phyloP scores from a whole-genome alignment of 2,797 vertebrate species.

The Prunella strophiata region DNA sequence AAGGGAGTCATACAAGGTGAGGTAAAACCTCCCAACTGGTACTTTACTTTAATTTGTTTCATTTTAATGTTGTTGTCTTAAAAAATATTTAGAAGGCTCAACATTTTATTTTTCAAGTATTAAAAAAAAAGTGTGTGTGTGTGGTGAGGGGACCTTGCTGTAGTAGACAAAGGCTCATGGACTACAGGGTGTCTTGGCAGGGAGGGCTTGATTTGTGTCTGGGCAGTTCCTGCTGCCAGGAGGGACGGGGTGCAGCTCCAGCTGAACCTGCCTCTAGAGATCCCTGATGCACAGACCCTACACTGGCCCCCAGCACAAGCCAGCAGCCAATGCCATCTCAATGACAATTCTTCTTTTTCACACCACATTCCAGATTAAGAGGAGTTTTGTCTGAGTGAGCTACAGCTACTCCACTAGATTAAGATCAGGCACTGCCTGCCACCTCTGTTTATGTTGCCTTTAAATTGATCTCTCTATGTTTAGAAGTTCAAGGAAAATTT shows the following conservation, averaged over 20 bases:
- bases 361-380: background rate
- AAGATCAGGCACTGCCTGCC: background rate
- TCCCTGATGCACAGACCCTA: background rate
- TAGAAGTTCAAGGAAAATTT: background rate
- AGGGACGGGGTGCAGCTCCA: background rate
- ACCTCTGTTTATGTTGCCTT: background rate
- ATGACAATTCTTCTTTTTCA: background rate
- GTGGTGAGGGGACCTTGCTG: accelerated
- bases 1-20: background rate
- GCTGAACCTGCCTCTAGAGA: background rate
- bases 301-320: background rate
- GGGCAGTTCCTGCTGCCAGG: background rate
- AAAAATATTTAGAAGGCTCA: background rate
- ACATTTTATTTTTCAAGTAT: background rate
- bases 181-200: background rate
- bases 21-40: background rate
- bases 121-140: background rate
- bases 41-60: background rate
- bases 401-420: background rate
- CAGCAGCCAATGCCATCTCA: background rate
- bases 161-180: background rate
- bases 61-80: background rate
- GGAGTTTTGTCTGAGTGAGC: background rate
- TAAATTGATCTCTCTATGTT: background rate
- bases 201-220: background rate